A percentile compares a stretch with the other conserved stretches of the same genome.
These are phyloP conservation scores for Drosophila anceps DNA, from an alignment of 2,888 invertebrate species.

Conservation along the genomic window DNA sequence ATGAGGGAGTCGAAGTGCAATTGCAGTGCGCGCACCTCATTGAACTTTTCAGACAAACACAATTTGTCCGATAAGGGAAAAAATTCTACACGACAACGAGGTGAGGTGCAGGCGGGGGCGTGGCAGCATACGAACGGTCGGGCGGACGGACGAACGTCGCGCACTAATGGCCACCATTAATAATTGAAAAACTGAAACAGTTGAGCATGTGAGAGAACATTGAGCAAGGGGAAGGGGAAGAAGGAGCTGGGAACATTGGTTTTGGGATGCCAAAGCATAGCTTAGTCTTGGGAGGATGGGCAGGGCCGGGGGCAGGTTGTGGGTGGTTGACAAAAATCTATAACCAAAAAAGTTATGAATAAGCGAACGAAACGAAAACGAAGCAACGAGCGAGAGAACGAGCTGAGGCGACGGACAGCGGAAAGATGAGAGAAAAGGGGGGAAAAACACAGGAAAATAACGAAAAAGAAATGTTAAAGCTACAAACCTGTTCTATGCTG, in stretches of 20 bases:
- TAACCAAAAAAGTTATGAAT: slow-evolving; percentile 77
- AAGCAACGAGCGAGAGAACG: slow-evolving; percentile 38
- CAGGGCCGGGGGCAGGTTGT: slow-evolving; percentile 1
- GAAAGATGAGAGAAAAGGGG: slow-evolving; percentile 14
- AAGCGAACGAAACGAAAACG: slow-evolving; percentile 68
- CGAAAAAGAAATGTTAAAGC: slow-evolving; percentile 50
- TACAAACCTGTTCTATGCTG: slow-evolving; percentile 73
- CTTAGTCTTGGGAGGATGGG: slow-evolving; percentile 10
- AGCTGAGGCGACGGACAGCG: slow-evolving; percentile 18
- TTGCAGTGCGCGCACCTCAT: slow-evolving; percentile 76
- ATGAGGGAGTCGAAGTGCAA: slow-evolving; percentile 51
- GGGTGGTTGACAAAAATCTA: slow-evolving; percentile 73
- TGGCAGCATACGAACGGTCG: slow-evolving; percentile 10
- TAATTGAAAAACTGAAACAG: slow-evolving; percentile 80
- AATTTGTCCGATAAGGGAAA: slow-evolving; percentile 78
- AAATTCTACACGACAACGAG: slow-evolving; percentile 54
- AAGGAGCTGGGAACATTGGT: slow-evolving; percentile 1
- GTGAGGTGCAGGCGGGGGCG: slow-evolving; percentile 24
- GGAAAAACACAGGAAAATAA: slow-evolving; percentile 12
- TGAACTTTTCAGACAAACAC: slow-evolving; percentile 79
- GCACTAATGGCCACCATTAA: slow-evolving; percentile 80
- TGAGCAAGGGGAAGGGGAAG: neutral
- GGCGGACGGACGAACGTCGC: slow-evolving; percentile 40
- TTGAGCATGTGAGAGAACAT: slow-evolving; percentile 62
- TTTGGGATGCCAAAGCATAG: slow-evolving; percentile 30